Evolutionary conservation across 2,113 vertebrate genomes (phyloP).

Genomic region (Charina bottae): DNA sequence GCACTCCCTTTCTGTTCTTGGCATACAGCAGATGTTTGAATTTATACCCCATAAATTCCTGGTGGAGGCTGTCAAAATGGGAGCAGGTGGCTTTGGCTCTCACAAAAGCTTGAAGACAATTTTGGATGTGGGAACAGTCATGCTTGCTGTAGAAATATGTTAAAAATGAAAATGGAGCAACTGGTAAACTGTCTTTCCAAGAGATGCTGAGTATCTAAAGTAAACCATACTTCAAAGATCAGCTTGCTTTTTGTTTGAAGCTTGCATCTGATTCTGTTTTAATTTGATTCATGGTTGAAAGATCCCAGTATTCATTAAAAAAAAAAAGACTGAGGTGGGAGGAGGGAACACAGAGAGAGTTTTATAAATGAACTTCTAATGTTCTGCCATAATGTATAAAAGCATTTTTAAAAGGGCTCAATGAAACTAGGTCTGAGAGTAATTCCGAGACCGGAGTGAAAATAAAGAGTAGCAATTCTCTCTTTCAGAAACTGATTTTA

Average conservation of each 20-base stretch:
- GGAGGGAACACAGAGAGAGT: neutral
- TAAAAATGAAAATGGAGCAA: neutral
- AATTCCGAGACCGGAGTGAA: neutral
- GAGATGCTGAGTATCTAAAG: neutral
- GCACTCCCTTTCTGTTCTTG: neutral
- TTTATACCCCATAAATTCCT: conserved; percentile 14
- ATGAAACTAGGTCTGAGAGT: neutral
- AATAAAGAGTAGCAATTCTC: neutral
- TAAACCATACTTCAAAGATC: neutral
- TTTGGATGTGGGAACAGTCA: neutral
- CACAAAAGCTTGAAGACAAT: neutral
- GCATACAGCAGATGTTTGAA: conserved; percentile 16
- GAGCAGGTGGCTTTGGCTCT: conserved; percentile 1
- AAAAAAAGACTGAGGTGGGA: neutral
- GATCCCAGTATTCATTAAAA: neutral
- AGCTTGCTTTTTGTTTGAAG: neutral
- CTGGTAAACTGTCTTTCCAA: neutral
- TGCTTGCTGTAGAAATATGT: neutral
- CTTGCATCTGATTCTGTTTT: neutral
- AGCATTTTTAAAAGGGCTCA: neutral
- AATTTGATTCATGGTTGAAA: neutral
- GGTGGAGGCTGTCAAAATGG: neutral
- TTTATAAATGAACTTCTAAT: neutral
- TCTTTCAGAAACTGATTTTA: neutral
- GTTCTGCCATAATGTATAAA: neutral